These are phyloP conservation scores for Dryoscopus gambensis DNA, from an alignment of 2,113 vertebrate species.

Conservation along the genomic window DNA sequence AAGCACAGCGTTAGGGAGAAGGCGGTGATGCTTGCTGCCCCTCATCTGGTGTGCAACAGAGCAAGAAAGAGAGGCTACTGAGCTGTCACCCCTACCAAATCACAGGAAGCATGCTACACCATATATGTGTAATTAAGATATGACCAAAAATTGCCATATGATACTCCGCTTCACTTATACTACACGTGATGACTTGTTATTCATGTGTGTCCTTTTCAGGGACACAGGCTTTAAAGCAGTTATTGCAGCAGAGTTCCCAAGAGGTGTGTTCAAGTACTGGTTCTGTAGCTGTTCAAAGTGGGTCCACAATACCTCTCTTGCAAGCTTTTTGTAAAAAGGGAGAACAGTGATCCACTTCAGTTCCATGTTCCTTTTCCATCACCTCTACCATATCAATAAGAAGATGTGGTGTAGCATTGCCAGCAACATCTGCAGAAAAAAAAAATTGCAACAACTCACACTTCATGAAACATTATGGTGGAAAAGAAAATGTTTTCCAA, in stretches of 20 bases:
- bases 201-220: not conserved
- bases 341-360: not conserved
- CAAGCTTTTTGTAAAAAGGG: not conserved
- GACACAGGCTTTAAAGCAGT: not conserved
- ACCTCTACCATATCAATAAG: not conserved
- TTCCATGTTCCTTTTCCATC: not conserved
- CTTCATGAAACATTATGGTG: slow-evolving; percentile 59
- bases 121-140: not conserved
- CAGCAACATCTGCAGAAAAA: slow-evolving; percentile 43
- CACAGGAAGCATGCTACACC: not conserved
- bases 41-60: not conserved
- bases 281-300: not conserved
- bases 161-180: not conserved
- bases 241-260: not conserved
- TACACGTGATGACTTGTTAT: not conserved
- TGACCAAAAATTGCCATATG: not conserved
- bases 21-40: not conserved
- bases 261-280: not conserved
- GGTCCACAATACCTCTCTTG: not conserved
- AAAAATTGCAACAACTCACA: slow-evolving; percentile 19
- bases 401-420: not conserved
- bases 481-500: slow-evolving; percentile 58
- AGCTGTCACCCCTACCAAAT: not conserved
- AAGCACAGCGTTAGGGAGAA: not conserved
- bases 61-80: not conserved